These are phyloP conservation scores for Halichondria panicea DNA, from an alignment of 37 sponge, comb jelly and placozoan species.

Conservation along the genomic window DNA sequence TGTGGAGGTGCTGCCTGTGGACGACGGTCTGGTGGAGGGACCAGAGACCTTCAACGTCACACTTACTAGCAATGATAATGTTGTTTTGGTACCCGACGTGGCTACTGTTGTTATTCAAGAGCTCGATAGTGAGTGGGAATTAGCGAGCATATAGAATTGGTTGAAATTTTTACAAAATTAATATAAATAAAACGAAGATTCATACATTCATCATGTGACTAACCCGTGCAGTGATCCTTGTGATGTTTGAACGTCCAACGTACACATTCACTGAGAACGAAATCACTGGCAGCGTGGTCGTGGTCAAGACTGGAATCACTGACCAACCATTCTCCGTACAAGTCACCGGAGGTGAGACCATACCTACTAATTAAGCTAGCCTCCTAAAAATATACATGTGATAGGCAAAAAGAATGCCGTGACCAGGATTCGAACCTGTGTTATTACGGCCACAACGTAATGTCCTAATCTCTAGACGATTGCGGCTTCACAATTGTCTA, in stretches of 20 bases:
- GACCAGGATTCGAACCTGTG: no score
- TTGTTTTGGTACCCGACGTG: not conserved
- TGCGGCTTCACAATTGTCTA: no score
- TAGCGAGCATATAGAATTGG: not conserved
- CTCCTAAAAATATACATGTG: no score
- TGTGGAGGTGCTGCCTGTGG: not conserved
- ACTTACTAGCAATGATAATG: not conserved
- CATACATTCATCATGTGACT: not conserved
- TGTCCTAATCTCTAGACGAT: no score
- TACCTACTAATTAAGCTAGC: no score
- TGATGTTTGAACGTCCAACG: not conserved
- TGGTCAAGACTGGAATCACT: not conserved
- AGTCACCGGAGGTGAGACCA: conserved; percentile 22
- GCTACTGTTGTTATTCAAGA: conserved; percentile 15
- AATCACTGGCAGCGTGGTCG: not conserved
- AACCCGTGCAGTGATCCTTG: not conserved
- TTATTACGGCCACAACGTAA: no score
- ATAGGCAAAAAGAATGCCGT: no score
- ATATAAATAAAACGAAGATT: not conserved
- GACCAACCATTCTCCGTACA: not conserved
- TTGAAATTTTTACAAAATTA: not conserved
- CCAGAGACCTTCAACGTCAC: conserved; percentile 6
- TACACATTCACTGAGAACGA: conserved; percentile 18
- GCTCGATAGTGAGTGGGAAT: not conserved
- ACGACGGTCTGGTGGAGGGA: not conserved